These are phyloP conservation scores for Lithophane ornitopus DNA, from an alignment of 2,888 invertebrate genomes.

Conservation along the genomic window DNA sequence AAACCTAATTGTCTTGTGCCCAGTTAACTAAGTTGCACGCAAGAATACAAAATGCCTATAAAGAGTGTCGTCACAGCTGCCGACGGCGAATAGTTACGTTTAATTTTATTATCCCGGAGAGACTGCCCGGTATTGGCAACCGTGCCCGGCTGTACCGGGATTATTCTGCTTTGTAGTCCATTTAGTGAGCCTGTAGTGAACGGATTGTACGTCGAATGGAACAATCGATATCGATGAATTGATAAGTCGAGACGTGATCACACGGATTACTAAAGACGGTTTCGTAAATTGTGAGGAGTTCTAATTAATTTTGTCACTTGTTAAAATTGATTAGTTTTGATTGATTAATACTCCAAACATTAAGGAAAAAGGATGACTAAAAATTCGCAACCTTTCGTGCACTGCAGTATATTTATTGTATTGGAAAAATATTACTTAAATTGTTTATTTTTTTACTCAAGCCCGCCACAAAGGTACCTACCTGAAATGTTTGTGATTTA, in stretches of 20 bases:
- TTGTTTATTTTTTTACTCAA: background rate
- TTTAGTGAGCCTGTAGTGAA: slow-evolving; percentile 46
- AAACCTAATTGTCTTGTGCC: slow-evolving; percentile 52
- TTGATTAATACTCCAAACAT: background rate
- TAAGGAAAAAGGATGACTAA: background rate
- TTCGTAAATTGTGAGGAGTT: slow-evolving; percentile 1
- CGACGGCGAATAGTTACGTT: slow-evolving; percentile 58
- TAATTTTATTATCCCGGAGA: slow-evolving; percentile 65
- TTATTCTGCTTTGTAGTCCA: slow-evolving; percentile 59
- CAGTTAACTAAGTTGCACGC: slow-evolving; percentile 54
- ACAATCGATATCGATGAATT: slow-evolving; percentile 36
- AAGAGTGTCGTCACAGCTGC: slow-evolving; percentile 57
- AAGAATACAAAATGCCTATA: slow-evolving; percentile 62
- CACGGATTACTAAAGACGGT: slow-evolving; percentile 1
- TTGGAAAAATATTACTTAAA: too few species aligned
- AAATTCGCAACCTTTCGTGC: background rate
- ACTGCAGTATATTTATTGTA: background rate
- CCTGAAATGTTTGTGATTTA: background rate
- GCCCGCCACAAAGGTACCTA: too few species aligned
- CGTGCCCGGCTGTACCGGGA: slow-evolving; percentile 41
- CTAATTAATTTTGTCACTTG: background rate
- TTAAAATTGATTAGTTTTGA: too few species aligned
- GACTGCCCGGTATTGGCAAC: slow-evolving; percentile 60
- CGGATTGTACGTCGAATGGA: slow-evolving; percentile 37
- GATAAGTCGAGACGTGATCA: slow-evolving; percentile 29